Percentiles rank a stretch among this genome's conserved stretches.
These are phyloP conservation scores for Rousettus leschenaultii DNA, from an alignment of 2,113 vertebrate species.

Conservation along the genomic window DNA sequence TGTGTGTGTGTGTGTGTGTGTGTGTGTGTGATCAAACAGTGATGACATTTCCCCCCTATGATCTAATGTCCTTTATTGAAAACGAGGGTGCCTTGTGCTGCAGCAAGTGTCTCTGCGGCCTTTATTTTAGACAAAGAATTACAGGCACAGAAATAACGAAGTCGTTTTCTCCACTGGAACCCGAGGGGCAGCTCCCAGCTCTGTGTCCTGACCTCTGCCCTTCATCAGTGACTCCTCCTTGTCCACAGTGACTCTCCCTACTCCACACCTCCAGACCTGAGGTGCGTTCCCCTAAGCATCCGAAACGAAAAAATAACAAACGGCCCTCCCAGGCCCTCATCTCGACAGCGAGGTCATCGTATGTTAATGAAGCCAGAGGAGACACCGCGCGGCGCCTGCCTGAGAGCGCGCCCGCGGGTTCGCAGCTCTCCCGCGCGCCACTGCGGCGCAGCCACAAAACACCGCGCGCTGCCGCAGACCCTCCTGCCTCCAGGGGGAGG, in stretches of 20 bases:
- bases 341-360: not conserved
- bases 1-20: not conserved
- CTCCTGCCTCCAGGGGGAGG: not conserved
- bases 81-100: not conserved
- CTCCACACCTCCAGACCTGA: not conserved
- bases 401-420: not conserved
- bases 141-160: not conserved
- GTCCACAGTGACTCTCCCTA: not conserved
- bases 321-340: not conserved
- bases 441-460: slow-evolving; percentile 40
- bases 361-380: not conserved
- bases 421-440: slow-evolving; percentile 1
- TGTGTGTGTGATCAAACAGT: not conserved
- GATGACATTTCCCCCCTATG: not conserved
- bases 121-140: not conserved
- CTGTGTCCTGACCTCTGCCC: not conserved
- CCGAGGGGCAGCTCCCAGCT: not conserved
- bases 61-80: not conserved
- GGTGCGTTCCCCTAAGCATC: not conserved
- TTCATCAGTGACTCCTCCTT: not conserved
- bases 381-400: not conserved
- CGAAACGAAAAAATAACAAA: not conserved
- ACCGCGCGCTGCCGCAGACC: not conserved
- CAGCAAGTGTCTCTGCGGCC: not conserved
- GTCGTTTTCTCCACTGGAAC: not conserved